These are phyloP conservation scores for Orthonyx spaldingii DNA, from an alignment of 2,113 vertebrate genomes.

Conservation along the genomic window DNA sequence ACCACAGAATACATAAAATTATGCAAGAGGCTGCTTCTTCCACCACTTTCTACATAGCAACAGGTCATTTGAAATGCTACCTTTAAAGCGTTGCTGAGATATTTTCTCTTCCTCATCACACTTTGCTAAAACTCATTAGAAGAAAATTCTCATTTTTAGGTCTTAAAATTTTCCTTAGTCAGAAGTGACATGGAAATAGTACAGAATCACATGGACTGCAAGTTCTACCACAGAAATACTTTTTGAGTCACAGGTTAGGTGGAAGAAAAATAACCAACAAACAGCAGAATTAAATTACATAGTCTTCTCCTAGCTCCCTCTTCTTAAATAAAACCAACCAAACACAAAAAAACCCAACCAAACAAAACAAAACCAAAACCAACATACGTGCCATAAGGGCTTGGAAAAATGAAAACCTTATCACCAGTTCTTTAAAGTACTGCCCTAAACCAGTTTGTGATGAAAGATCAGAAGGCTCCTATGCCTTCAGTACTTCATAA, in stretches of 20 bases:
- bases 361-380: not conserved
- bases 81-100: not conserved
- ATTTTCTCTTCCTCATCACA: not conserved
- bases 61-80: not conserved
- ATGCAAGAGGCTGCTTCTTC: not conserved
- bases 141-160: not conserved
- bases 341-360: not conserved
- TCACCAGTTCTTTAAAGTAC: not conserved
- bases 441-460: not conserved
- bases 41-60: not conserved
- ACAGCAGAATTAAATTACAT: not conserved
- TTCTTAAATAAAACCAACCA: not conserved
- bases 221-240: not conserved
- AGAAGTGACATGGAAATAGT: not conserved
- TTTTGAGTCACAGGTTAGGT: not conserved
- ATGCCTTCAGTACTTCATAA: not conserved
- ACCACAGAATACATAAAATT: not conserved
- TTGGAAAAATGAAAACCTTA: not conserved
- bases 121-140: not conserved
- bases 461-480: not conserved
- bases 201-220: not conserved
- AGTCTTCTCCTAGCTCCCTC: not conserved
- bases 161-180: not conserved
- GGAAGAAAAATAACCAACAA: not conserved
- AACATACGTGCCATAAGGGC: not conserved